phyloP scores from a whole-genome alignment of 2,113 vertebrate genomes.

The Arothron firmamentum region DNA sequence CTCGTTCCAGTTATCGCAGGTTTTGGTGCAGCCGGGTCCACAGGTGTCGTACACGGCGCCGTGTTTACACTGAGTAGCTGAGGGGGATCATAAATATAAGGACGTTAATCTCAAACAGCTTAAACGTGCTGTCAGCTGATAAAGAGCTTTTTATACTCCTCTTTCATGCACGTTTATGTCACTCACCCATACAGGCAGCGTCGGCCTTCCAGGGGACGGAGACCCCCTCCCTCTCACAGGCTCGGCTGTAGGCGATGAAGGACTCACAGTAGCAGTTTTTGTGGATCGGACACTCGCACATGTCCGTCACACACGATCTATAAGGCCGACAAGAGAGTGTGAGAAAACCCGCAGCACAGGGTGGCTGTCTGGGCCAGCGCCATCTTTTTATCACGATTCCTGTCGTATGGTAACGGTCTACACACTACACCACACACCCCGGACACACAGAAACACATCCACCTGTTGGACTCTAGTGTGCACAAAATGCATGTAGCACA shows the following conservation, averaged over 20 bases:
- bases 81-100: too few species aligned
- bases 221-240: conserved; percentile 89
- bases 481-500: too few species aligned
- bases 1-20: conserved; percentile 98
- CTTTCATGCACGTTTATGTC: not conserved
- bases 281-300: conserved; percentile 96
- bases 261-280: conserved; percentile 99
- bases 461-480: too few species aligned
- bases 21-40: conserved; percentile 91
- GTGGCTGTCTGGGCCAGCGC: too few species aligned
- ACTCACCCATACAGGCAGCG: conserved; percentile 87
- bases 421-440: too few species aligned
- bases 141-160: not conserved
- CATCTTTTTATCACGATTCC: too few species aligned
- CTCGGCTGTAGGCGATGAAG: conserved; percentile 89
- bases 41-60: conserved; percentile 95
- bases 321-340: not conserved
- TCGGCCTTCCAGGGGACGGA: conserved; percentile 85
- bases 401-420: too few species aligned
- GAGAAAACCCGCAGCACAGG: too few species aligned
- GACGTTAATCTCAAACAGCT: not conserved
- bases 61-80: conserved; percentile 91
- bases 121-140: not conserved
- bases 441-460: too few species aligned
- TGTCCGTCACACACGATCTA: conserved; percentile 97